Evolutionary conservation across 2,888 invertebrate genomes (phyloP), one percentile per base, ranked within the genome.

Genomic region (Parelbella ahira): DNA sequence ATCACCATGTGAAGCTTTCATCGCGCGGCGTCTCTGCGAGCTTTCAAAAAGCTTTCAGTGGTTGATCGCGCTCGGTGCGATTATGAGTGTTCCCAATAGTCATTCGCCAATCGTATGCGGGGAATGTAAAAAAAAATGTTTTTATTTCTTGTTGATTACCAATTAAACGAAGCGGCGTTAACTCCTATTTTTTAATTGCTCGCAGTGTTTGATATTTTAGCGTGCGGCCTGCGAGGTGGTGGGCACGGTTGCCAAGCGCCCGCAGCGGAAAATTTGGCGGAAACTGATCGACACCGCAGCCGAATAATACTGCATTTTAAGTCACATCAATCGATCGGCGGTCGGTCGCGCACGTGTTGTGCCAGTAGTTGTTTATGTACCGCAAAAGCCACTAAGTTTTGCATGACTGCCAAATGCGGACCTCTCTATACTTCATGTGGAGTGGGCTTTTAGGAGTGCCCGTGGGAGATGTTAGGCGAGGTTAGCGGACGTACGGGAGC

Each of bases 41-140:
- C 82, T 83, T 81, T 83, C 80, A 82, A 77, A 82, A 83, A 81
- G 77, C 82, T 83, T 82, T 83, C 80, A 80, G 73, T 73, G 72
- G 72, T 67, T 69, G 74, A 81, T 77, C 68, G 73, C 63, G 66
- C 59, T 67, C 65, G 66, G 71, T 68, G 64, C 72, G 75, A 78
- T 76, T 72, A 76, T 68, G 67, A 73, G 62, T 63, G 63, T 67
- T 69, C 64, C 68, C 69, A 67, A 72, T 75, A 74, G 63, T 68
- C 58, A 59, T 57, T 59, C 56, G 32, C 33, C 37, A 38, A 32
- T 45, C 29, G 33, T 29, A 15, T 2, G 21, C 24, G 29, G 32
- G 27, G 42, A 45, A 45, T 38, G 37, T 42, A 32, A 37, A 45
- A 42, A 39, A 36, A 33, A 25, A 18, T 41, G 15, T 27, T 15